Evolutionary conservation across 1,140 invertebrate genomes (phyloP).

Genomic region (Cyrtorhinus lividipennis): DNA sequence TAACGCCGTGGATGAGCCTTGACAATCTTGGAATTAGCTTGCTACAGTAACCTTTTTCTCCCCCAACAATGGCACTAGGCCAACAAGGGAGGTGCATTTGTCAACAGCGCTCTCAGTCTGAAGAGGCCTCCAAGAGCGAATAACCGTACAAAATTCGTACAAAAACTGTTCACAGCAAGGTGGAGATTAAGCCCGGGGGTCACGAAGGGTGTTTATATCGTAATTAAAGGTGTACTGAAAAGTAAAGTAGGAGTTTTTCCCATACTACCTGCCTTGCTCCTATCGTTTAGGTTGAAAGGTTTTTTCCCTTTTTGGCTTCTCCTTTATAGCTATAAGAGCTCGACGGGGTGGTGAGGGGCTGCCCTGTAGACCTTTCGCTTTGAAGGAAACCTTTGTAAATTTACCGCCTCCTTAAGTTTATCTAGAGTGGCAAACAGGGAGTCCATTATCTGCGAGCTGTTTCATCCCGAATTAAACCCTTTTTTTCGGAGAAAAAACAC

Average conservation of each 20-base stretch:
- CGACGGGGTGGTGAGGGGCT: not conserved
- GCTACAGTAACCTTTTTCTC: not conserved
- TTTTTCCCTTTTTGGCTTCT: not conserved
- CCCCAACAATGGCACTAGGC: not conserved
- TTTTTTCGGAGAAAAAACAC: too few species aligned
- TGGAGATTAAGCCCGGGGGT: not conserved
- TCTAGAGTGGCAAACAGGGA: not conserved
- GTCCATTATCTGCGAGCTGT: not conserved
- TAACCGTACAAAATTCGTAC: not conserved
- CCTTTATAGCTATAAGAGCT: not conserved
- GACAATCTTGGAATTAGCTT: not conserved
- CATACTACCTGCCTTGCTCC: not conserved
- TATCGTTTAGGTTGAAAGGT: slow-evolving; percentile 2
- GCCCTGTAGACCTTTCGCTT: not conserved
- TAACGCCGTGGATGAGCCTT: too few species aligned
- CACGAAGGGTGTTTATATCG: not conserved
- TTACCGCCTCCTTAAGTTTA: slow-evolving; percentile 3
- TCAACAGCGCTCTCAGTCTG: not conserved
- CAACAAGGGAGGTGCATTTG: not conserved
- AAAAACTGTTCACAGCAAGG: not conserved
- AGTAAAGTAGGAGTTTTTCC: not conserved
- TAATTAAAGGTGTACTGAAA: not conserved
- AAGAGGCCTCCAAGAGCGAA: not conserved
- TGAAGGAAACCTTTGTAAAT: slow-evolving; percentile 7
- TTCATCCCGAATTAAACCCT: slow-evolving; percentile 1